These are phyloP conservation scores for Microtus ochrogaster DNA, from an alignment of 2,113 vertebrate species.

Conservation along the genomic window DNA sequence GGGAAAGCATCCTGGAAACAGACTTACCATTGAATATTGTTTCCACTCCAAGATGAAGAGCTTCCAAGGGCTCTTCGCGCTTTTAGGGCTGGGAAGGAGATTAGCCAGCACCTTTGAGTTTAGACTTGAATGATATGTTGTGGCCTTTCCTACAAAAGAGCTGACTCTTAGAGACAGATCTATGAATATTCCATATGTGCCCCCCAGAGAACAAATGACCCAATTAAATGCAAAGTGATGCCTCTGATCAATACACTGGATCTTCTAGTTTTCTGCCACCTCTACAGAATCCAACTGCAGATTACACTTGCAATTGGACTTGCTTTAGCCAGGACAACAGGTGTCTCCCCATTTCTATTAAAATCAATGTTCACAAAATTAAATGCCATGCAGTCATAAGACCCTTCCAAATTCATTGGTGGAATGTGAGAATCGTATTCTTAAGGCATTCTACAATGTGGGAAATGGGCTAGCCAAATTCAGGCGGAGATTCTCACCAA, in stretches of 20 bases:
- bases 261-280: neutral
- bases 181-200: neutral
- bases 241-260: neutral
- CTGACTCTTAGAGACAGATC: neutral
- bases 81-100: neutral
- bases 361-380: neutral
- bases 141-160: slow-evolving; percentile 56
- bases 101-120: slow-evolving; percentile 19
- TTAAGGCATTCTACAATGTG: neutral
- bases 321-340: neutral
- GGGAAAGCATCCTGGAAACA: neutral
- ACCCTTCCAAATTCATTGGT: neutral
- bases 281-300: neutral
- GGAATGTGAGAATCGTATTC: neutral
- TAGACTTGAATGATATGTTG: neutral
- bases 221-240: slow-evolving; percentile 6
- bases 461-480: neutral
- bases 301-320: neutral
- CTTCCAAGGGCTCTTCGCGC: neutral
- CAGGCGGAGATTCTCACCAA: neutral
- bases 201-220: slow-evolving; percentile 34
- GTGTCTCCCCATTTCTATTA: neutral
- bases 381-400: neutral
- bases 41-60: neutral
- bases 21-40: neutral